Evolutionary conservation across 2,113 vertebrate species (phyloP).

Genomic region (Pterocles burchelli): DNA sequence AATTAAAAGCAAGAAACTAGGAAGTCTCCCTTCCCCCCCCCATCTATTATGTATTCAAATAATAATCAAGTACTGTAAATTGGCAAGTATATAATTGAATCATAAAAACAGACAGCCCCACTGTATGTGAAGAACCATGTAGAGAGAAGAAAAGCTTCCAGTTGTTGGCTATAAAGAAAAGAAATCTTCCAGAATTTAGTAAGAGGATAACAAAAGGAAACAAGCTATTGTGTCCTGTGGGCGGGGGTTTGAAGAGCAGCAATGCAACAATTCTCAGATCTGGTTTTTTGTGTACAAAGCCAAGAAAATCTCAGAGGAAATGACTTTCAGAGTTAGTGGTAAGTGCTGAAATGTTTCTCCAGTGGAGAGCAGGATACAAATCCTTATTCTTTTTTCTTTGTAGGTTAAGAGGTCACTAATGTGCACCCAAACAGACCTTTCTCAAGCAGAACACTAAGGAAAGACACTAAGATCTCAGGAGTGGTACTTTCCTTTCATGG

Average conservation of each 20-base stretch:
- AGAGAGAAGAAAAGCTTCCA: not conserved
- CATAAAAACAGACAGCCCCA: not conserved
- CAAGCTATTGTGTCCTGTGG: not conserved
- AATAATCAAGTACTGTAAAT: not conserved
- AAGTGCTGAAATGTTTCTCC: slow-evolving; percentile 21
- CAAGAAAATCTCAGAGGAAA: slow-evolving; percentile 50
- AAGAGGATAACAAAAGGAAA: slow-evolving; percentile 17
- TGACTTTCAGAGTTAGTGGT: slow-evolving; percentile 20
- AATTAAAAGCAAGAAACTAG: not conserved
- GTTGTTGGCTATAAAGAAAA: not conserved
- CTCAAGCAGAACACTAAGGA: not conserved
- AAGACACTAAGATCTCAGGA: slow-evolving; percentile 3
- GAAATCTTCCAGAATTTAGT: not conserved
- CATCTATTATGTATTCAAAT: not conserved
- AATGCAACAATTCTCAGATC: slow-evolving; percentile 13
- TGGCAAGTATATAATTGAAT: not conserved
- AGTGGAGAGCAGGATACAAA: slow-evolving; percentile 1
- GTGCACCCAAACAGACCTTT: not conserved
- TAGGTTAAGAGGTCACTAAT: slow-evolving; percentile 3
- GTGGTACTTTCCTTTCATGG: not conserved
- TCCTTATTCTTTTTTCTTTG: slow-evolving; percentile 2
- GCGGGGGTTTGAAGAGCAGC: not conserved
- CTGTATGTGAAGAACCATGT: not conserved
- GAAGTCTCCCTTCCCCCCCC: not conserved
- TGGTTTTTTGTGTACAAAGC: slow-evolving; percentile 16